Evolutionary conservation across 2,797 vertebrate species (phyloP).

Genomic region (Setipinna tenuifilis): DNA sequence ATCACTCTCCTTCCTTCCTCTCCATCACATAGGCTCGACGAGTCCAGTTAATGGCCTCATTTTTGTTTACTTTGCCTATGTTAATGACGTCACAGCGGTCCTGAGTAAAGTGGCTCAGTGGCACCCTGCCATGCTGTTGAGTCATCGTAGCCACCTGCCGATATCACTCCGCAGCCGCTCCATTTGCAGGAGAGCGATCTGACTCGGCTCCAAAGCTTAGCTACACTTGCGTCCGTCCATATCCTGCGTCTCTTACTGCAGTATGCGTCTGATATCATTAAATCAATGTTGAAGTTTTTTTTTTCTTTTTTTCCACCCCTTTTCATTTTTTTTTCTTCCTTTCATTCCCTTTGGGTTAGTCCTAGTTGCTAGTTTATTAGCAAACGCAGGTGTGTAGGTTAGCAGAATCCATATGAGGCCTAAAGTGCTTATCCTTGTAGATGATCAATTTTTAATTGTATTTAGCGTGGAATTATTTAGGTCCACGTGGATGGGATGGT

Average conservation of each 20-base stretch:
- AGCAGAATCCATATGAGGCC: background rate
- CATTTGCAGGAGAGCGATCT: constrained; percentile 15
- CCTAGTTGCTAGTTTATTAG: constrained; percentile 4
- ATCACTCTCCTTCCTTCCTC: background rate
- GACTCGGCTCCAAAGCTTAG: background rate
- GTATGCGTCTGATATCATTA: background rate
- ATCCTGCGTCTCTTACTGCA: background rate
- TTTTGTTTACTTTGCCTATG: constrained; percentile 22
- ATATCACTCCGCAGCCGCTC: background rate
- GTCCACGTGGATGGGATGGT: background rate
- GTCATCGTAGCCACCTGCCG: constrained; percentile 23
- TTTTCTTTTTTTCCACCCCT: background rate
- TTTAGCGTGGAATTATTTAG: constrained; percentile 18
- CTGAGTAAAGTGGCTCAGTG: constrained; percentile 13
- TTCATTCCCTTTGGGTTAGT: background rate
- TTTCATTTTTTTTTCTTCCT: background rate
- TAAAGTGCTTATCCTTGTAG: constrained; percentile 6
- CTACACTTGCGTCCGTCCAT: background rate
- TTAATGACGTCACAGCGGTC: constrained; percentile 17
- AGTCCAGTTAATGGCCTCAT: constrained; percentile 14
- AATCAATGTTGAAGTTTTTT: background rate
- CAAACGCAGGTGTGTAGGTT: background rate
- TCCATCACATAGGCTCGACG: background rate
- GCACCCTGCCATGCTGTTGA: constrained; percentile 3
- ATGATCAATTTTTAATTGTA: background rate